A percentile compares a stretch with the other conserved stretches of the same genome.
These are phyloP conservation scores for Talpa occidentalis DNA, from an alignment of 2,113 vertebrate genomes.

Conservation along the genomic window DNA sequence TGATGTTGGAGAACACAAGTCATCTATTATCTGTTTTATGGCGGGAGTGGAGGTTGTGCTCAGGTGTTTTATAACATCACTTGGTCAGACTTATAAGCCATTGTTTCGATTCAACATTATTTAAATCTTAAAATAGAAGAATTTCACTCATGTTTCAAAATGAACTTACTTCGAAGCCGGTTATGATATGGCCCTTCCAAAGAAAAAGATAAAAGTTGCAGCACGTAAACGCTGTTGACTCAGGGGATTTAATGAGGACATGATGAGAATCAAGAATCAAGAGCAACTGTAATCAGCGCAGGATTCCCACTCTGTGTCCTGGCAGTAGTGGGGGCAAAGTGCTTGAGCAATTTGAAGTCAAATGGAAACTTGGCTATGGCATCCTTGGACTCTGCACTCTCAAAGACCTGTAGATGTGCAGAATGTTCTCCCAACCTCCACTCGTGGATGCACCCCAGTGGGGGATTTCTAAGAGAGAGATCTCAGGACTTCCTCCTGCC, in stretches of 20 bases:
- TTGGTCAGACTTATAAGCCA: not conserved
- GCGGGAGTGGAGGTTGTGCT: not conserved
- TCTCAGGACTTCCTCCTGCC: not conserved
- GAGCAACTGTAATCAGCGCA: not conserved
- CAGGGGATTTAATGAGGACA: constrained; percentile 53
- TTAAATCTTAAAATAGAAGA: constrained; percentile 48
- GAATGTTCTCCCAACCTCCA: not conserved
- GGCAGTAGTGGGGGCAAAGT: constrained; percentile 13
- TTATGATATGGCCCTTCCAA: not conserved
- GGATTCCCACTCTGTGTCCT: constrained; percentile 33
- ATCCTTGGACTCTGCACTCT: not conserved
- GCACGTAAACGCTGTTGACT: not conserved
- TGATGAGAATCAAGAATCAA: not conserved
- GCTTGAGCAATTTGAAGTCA: not conserved
- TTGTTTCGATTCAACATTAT: constrained; percentile 1
- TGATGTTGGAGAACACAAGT: not conserved
- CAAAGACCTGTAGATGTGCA: not conserved
- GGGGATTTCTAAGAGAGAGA: constrained; percentile 7
- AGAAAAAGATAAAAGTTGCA: constrained; percentile 6
- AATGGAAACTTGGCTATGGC: not conserved
- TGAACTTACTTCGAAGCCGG: not conserved
- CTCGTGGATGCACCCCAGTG: not conserved
- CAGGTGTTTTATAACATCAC: not conserved
- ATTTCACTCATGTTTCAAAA: constrained; percentile 28
- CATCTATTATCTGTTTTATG: not conserved